Evolutionary conservation across 1,140 invertebrate species (phyloP), one percentile per base, ranked within the genome.

Genomic region (Cydia splendana): DNA sequence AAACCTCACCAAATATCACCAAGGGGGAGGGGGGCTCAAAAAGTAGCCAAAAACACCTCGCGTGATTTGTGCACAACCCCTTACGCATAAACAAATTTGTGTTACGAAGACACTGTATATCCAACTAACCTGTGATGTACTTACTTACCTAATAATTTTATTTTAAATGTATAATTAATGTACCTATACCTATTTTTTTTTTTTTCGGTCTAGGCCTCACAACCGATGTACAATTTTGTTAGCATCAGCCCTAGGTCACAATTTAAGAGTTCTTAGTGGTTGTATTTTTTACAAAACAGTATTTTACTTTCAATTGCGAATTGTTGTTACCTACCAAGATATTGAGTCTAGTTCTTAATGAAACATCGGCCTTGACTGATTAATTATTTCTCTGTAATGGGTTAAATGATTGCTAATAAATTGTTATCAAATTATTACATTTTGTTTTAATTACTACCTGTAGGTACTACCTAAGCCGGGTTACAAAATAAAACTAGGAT

Each of bases 381-480:
- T 57, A 18, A 18, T 57, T n/a, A 18, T 18, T 57, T 57, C 6
- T 51, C n/a, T 57, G n/a, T 57, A 57, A 57, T 57, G 53, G 53
- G n/a, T 57, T 18, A 57, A 57, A 18, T 57, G 48, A 51, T 57
- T 18, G 53, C 15, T 57, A 57, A 57, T 57, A 18, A n/a, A 57
- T 57, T 57, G n/a, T 20, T 18, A 20, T 57, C 5, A 57, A 7
- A 4, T 18, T 18, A n/a, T 18, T 57, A 18, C 15, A n/a, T 57
- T 57, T 57, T 57, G n/a, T n/a, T n/a, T n/a, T n/a, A n/a, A 57
- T 57, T 57, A 57, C n/a, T 57, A 18, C 53, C 42, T n/a, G n/a
- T n/a, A n/a, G n/a, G n/a, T n/a, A n/a, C n/a, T n/a, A n/a, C n/a
- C n/a, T n/a, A n/a, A n/a, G n/a, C n/a, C n/a, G n/a, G n/a, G n/a